Conservation (phyloP, 1,140 invertebrate species). For the Oryzaephilus surinamensis region DNA sequence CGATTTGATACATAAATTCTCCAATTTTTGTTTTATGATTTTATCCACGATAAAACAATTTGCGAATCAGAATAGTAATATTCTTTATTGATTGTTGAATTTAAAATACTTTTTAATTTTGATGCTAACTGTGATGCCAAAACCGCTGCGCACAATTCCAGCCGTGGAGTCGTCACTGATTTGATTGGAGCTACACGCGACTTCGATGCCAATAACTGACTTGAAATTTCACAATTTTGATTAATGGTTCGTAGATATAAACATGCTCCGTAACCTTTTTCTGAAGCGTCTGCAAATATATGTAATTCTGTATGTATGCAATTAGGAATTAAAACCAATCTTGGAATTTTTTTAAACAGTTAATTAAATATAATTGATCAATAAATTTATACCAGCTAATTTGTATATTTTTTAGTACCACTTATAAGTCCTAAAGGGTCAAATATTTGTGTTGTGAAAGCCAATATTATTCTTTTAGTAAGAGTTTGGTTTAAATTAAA, state of each 20-base stretch:
- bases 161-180: constrained; percentile 10
- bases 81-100: neutral
- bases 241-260: constrained; percentile 17
- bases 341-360: constrained; percentile 12
- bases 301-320: constrained; percentile 12
- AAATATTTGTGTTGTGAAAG: constrained; percentile 17
- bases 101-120: neutral
- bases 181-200: constrained; percentile 17
- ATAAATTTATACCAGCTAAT: constrained; percentile 3
- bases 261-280: constrained; percentile 23
- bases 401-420: constrained; percentile 17
- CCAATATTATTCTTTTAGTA: constrained; percentile 9
- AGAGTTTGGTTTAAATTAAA: neutral
- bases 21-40: constrained; percentile 15
- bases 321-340: constrained; percentile 1
- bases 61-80: constrained; percentile 27
- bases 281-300: constrained; percentile 29
- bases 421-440: constrained; percentile 29
- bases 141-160: constrained; percentile 5
- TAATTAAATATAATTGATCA: neutral
- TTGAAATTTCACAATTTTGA: constrained; percentile 12
- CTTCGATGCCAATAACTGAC: constrained; percentile 14
- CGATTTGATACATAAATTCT: constrained; percentile 34
- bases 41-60: constrained; percentile 31
- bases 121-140: neutral